Percentiles rank a stretch among this genome's conserved stretches.
Evolutionary conservation across 2,113 vertebrate species (phyloP).

Genomic region (Benitochromis conjunctus): DNA sequence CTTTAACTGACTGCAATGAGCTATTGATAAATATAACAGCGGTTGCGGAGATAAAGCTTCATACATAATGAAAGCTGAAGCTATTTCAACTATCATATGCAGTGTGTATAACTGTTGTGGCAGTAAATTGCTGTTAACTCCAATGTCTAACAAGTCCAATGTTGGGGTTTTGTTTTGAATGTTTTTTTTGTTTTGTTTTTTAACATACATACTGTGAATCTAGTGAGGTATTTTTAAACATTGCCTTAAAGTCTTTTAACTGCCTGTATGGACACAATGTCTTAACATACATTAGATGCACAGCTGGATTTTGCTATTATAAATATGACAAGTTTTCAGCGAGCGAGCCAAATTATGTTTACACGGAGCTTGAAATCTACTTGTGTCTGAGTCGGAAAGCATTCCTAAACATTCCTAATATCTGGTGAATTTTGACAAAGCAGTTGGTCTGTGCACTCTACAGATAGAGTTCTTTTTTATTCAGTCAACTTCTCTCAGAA

Average conservation of each 20-base stretch:
- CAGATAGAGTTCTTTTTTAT: background rate
- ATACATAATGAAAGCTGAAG: background rate
- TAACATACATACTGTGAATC: background rate
- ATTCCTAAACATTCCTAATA: constrained; percentile 15
- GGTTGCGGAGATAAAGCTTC: background rate
- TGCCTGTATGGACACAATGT: background rate
- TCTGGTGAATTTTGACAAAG: background rate
- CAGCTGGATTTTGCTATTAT: background rate
- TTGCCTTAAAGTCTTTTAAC: constrained; percentile 29
- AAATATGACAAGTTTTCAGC: background rate
- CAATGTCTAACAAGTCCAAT: background rate
- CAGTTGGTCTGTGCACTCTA: background rate
- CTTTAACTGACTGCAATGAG: background rate
- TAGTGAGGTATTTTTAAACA: background rate
- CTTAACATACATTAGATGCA: background rate
- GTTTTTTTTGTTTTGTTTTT: background rate
- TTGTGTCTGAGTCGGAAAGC: background rate
- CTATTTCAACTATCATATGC: background rate
- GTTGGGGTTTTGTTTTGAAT: background rate
- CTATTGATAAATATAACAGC: background rate
- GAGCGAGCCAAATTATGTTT: background rate
- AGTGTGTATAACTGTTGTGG: background rate
- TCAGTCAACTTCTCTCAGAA: background rate
- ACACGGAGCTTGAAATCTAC: background rate
- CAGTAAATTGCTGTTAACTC: background rate